Evolutionary conservation across 2,797 vertebrate species (phyloP), one percentile per base, ranked within the genome.

Genomic region (Myiotriccus ornatus): DNA sequence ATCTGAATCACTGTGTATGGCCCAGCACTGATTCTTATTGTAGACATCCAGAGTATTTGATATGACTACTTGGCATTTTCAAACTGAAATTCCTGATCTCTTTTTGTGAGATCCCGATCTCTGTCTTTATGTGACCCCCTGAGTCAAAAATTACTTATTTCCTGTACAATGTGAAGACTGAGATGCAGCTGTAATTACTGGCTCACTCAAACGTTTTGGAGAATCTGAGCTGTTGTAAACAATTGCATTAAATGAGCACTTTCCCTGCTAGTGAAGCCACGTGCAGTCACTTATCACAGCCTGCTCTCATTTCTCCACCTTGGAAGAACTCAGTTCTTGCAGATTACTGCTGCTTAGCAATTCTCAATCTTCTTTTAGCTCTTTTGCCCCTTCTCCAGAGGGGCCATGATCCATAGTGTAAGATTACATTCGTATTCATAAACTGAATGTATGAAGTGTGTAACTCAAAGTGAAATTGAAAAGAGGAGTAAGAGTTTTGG

Each of bases 391-490:
- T 2, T 4, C 30, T 73, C 59, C 52, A 39, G 67, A 69, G 53
- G 46, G 50, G 27, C 74, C 43, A 4, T 15, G 41, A 77, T 90
- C 81, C n/a, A 4, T 32, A 87, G 50, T 59, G 22, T 89, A 76
- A 57, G 39, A 73, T 60, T 73, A 32, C 39, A 64, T 90, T 87
- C 1, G 0, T 89, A 83, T 94, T 94, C 60, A 80, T 71, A 78
- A 83, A 71, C 43, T 60, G 46, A 90, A 87, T 53, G 24, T 74
- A 80, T 89, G 49, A 89, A 89, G 64, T 53, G 68, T 71, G 27
- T 75, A 87, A 89, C 27, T 69, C 67, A 28, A 84, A 93, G 56
- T 56, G 56, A 83, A 89, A 89, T 76, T 93, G 86, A 77, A 75
- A 84, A 93, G 69, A 81, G n/a, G 30, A 69, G 41, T 74, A 67